Conservation (phyloP, 2,888 invertebrate genomes). For the Scaptomyza tumidula region DNA sequence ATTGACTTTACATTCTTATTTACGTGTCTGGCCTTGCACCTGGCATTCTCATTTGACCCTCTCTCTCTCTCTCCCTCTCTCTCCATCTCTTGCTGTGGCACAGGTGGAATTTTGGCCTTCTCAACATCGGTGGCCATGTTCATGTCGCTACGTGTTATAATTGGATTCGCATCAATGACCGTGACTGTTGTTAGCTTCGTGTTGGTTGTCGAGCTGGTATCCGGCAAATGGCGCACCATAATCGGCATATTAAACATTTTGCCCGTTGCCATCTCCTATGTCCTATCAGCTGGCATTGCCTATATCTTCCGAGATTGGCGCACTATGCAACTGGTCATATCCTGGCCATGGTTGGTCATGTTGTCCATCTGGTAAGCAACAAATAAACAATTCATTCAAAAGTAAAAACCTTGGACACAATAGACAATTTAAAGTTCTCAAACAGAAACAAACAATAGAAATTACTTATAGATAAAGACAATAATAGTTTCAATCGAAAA, state of each 20-base stretch:
- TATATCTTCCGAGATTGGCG: conserved; percentile 87
- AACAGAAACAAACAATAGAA: neutral
- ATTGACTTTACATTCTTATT: conserved; percentile 76
- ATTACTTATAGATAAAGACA: neutral
- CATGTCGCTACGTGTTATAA: conserved; percentile 86
- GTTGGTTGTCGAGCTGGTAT: conserved; percentile 88
- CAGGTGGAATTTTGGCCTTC: conserved; percentile 86
- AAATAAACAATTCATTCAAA: neutral
- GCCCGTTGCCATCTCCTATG: conserved; percentile 87
- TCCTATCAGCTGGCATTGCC: conserved; percentile 87
- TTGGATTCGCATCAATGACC: conserved; percentile 88
- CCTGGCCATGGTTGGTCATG: conserved; percentile 86
- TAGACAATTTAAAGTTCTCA: neutral
- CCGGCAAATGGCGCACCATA: conserved; percentile 88
- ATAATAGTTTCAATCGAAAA: neutral
- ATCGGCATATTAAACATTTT: conserved; percentile 88
- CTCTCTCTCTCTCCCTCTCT: conserved; percentile 15
- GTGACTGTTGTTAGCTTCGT: conserved; percentile 89
- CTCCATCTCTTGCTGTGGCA: conserved; percentile 31
- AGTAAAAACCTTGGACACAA: neutral
- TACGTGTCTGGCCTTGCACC: conserved; percentile 75
- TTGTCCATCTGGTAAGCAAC: conserved; percentile 85
- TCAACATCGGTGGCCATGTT: conserved; percentile 87
- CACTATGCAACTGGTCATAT: conserved; percentile 85
- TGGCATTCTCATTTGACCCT: conserved; percentile 49